A percentile compares a stretch with the other conserved stretches of the same genome.
These are phyloP conservation scores for Oreotrochilus melanogaster DNA, from an alignment of 2,113 vertebrate genomes.

Conservation along the genomic window DNA sequence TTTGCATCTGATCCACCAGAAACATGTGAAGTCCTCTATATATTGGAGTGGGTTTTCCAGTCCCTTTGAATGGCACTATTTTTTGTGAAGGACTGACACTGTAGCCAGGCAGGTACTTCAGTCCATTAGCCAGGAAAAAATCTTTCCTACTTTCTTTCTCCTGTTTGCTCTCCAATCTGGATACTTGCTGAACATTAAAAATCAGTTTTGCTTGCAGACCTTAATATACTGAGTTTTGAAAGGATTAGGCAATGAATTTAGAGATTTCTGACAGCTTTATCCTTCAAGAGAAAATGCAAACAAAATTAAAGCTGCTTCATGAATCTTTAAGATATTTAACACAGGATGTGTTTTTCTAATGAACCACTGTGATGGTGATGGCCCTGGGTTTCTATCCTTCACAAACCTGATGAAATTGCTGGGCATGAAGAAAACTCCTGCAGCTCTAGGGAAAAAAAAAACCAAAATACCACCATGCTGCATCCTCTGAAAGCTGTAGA, in stretches of 20 bases:
- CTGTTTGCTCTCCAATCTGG: not conserved
- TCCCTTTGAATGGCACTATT: not conserved
- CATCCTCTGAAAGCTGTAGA: not conserved
- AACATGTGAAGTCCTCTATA: not conserved
- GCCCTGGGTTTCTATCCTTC: slow-evolving; percentile 22
- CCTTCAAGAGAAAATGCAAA: slow-evolving; percentile 71
- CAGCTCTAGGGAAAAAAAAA: not conserved
- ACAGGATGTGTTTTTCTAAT: slow-evolving; percentile 56
- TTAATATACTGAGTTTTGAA: slow-evolving; percentile 54
- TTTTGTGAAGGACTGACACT: not conserved
- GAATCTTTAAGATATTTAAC: slow-evolving; percentile 74
- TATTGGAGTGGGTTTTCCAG: not conserved
- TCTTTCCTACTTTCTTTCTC: not conserved
- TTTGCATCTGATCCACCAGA: not conserved
- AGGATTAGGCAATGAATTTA: slow-evolving; percentile 71
- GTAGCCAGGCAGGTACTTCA: not conserved
- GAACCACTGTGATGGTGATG: slow-evolving; percentile 12
- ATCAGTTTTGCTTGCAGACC: slow-evolving; percentile 41
- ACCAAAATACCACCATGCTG: not conserved
- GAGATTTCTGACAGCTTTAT: slow-evolving; percentile 67
- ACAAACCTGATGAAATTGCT: not conserved
- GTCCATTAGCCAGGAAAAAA: not conserved
- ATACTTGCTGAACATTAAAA: slow-evolving; percentile 10
- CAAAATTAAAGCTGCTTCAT: slow-evolving; percentile 74
- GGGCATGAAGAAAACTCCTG: not conserved